phyloP scores from a whole-genome alignment of 2,888 invertebrate genomes.

The Drosophila siamana region DNA sequence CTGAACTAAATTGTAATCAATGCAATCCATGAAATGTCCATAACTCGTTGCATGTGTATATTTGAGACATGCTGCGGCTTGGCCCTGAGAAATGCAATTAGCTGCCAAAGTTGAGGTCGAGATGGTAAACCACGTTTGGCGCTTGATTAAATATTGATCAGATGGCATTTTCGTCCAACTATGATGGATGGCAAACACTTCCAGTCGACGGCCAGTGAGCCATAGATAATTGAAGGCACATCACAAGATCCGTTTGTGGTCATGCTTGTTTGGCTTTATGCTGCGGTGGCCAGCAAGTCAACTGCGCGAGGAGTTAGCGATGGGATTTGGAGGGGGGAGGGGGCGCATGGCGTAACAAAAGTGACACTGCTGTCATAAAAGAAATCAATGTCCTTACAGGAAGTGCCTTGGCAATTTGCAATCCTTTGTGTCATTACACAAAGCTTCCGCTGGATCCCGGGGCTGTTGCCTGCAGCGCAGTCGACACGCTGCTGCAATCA shows the following conservation, averaged over 20 bases:
- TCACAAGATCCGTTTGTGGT: slow-evolving; percentile 39
- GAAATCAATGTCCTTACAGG: slow-evolving; percentile 75
- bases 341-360: slow-evolving; percentile 14
- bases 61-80: slow-evolving; percentile 24
- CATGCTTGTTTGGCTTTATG: slow-evolving; percentile 2
- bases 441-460: slow-evolving; percentile 72
- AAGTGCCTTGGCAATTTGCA: slow-evolving; percentile 82
- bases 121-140: slow-evolving; percentile 40
- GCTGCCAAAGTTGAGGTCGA: slow-evolving; percentile 8
- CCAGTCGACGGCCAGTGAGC: slow-evolving; percentile 48
- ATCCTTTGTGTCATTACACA: slow-evolving; percentile 84
- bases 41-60: neutral
- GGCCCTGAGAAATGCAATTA: slow-evolving; percentile 33
- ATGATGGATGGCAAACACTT: slow-evolving; percentile 54
- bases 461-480: slow-evolving; percentile 69
- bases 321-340: slow-evolving; percentile 5
- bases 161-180: slow-evolving; percentile 12
- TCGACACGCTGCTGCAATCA: slow-evolving; percentile 70
- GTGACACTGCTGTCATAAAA: slow-evolving; percentile 38
- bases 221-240: slow-evolving; percentile 53
- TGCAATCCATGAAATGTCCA: slow-evolving; percentile 2
- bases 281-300: slow-evolving; percentile 15
- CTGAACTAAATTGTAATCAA: slow-evolving; percentile 2
- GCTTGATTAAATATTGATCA: slow-evolving; percentile 66
- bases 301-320: neutral